Evolutionary conservation across 2,888 invertebrate genomes (phyloP).

Genomic region (Plusia festucae): DNA sequence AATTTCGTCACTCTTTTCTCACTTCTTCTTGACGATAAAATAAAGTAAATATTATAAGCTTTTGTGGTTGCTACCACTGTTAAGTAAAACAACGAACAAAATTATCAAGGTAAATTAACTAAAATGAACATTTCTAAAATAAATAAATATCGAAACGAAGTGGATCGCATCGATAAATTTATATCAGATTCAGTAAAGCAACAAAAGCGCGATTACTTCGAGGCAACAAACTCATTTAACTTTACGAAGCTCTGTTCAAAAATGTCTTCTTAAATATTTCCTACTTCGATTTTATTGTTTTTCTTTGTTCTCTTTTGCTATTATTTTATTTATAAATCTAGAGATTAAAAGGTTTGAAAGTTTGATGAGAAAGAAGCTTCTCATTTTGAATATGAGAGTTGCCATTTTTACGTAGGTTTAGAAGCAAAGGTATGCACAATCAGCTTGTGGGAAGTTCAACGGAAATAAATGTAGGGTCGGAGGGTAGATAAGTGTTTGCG

Average conservation of each 20-base stretch:
- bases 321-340: slow-evolving; percentile 81
- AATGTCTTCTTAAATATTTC: slow-evolving; percentile 80
- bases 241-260: slow-evolving; percentile 82
- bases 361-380: slow-evolving; percentile 26
- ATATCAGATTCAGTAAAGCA: slow-evolving; percentile 83
- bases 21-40: slow-evolving; percentile 15
- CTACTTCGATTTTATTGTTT: slow-evolving; percentile 85
- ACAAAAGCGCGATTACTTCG: slow-evolving; percentile 80
- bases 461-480: slow-evolving; percentile 85
- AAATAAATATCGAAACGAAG: slow-evolving; percentile 58
- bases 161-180: slow-evolving; percentile 71
- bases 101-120: not conserved
- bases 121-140: slow-evolving; percentile 33
- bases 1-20: slow-evolving; percentile 5
- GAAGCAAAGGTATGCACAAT: slow-evolving; percentile 68
- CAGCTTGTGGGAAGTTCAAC: slow-evolving; percentile 77
- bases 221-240: slow-evolving; percentile 88
- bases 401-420: slow-evolving; percentile 36
- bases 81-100: not conserved
- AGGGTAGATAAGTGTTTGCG: slow-evolving; percentile 86
- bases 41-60: not conserved
- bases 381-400: not conserved
- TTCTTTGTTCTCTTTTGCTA: slow-evolving; percentile 77
- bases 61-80: not conserved
- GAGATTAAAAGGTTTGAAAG: slow-evolving; percentile 70